Evolutionary conservation across 2,888 invertebrate genomes (phyloP), one percentile per base, ranked within the genome.

Genomic region (Perithous albicinctus): DNA sequence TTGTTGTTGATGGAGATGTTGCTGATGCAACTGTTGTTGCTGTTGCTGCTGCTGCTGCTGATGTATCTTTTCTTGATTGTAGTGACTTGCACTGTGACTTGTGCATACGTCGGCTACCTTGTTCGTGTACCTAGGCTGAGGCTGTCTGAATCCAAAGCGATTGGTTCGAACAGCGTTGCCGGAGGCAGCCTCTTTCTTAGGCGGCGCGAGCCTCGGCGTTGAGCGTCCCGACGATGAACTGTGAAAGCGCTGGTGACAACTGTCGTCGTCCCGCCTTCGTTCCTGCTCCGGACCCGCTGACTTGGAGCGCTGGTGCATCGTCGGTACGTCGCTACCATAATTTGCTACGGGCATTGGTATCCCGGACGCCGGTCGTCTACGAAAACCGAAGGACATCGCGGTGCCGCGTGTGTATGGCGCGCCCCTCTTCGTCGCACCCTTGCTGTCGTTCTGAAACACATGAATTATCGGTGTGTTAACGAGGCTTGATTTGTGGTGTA

Each of bases 301-400:
- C 80, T 93, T 93, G 20, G 94, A 94, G 59, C 94, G 92, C 18
- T 93, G 93, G 48, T 93, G 92, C 0, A 93, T 90, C n/a, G 90
- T 88, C 82, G 81, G 87, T 20, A 89, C 85, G 79, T 91, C 87
- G 83, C 85, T 86, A 82, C 88, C 56, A 66, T 87, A 84, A 32
- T 67, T 83, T 26, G 87, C 81, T 86, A 91, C 83, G 69, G 92
- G 90, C 80, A 91, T 91, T 59, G 93, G 93, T 72, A 93, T 94
- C 66, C 94, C 94, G 43, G 94, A 93, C 51, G 93, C 90, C 51
- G 54, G 95, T 94, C 75, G 96, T 80, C 96, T 95, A 67, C 96
- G 96, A 93, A 97, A 97, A 63, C 97, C 97, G 92, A 97, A 97
- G 54, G 97, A 97, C 90, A 96, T 97, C 78, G 97, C 96, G 84